Base-by-base conservation (phyloP, 2,113 vertebrate species). In the Cryptotis parvus region DNA sequence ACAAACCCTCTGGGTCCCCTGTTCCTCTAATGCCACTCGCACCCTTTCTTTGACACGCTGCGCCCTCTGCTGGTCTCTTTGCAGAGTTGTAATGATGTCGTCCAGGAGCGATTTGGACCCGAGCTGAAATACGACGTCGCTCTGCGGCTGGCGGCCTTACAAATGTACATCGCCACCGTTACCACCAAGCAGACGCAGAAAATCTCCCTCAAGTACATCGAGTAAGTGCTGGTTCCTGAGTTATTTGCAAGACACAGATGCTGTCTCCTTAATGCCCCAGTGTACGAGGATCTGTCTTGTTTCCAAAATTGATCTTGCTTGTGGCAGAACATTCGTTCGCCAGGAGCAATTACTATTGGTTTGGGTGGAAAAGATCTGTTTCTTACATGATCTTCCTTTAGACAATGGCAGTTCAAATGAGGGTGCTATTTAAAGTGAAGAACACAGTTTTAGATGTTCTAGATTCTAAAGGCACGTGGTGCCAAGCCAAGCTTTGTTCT, bases 61-160 rank as follows among this genome's bases (percentile, higher is more conserved):
- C 97, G 96, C 97, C 98, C 98, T 97, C 98, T 98, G 94, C 97
- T 98, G 98, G 95, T 97, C 95, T 95, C 96, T 98, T 97, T 61
- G 29, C 97, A 99, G 99, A 99, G 99, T 96, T 99, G 99, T 97
- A 99, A 99, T 31, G 99, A 99, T 63, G 99, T 99, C 92, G 99
- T 99, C 75, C 98, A 99, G 97, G 99, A 99, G 96, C 97, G 99
- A 91, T 99, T 99, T 95, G 99, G 99, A 87, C 99, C 99, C 3
- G 99, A 99, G 97, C 98, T 99, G 97, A 99, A 99, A 97, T 99
- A 99, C 0, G 99, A 99, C 98, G 99, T 98, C 24, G 99, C 99
- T 70, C 98, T 99, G 79, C 97, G 99, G 86, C 97, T 99, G 95
- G 99, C 99, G 58, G 99, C 99, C 0, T 96, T 99, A 93, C 99